A percentile compares a stretch with the other conserved stretches of the same genome.
These are phyloP conservation scores for Chydorus sphaericus DNA, from an alignment of 2,888 invertebrate species.

Conservation along the genomic window DNA sequence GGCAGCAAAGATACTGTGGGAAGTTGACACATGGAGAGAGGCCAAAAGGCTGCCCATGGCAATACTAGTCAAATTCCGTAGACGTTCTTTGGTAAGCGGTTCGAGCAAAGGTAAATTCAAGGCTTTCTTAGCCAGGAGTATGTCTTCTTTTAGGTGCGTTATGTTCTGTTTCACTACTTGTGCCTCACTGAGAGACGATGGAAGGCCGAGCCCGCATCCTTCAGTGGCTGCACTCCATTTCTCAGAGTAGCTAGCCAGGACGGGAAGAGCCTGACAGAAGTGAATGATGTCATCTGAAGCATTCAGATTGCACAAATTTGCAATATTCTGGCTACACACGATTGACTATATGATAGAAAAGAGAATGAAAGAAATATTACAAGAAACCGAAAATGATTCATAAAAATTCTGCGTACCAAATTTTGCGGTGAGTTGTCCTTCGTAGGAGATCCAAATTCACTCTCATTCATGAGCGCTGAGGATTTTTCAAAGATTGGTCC, in stretches of 20 bases:
- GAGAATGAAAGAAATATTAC: background rate
- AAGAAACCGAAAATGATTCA: background rate
- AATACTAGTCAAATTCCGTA: constrained; percentile 63
- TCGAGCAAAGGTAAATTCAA: constrained; percentile 74
- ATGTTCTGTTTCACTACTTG: constrained; percentile 41
- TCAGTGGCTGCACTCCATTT: constrained; percentile 46
- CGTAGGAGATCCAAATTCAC: background rate
- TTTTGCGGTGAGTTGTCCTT: background rate
- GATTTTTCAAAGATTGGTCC: constrained; percentile 5
- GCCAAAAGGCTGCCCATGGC: constrained; percentile 66
- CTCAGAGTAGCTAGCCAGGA: constrained; percentile 43
- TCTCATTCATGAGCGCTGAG: background rate
- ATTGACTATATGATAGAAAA: constrained; percentile 43
- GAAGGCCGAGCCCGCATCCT: constrained; percentile 49
- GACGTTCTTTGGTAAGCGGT: constrained; percentile 67
- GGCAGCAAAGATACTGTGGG: constrained; percentile 25
- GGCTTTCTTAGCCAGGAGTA: constrained; percentile 65
- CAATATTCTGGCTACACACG: constrained; percentile 60
- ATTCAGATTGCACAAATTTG: constrained; percentile 59
- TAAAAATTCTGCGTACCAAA: background rate
- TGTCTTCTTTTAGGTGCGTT: constrained; percentile 53
- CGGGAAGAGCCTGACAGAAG: constrained; percentile 62
- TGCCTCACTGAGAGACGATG: constrained; percentile 54
- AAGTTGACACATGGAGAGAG: constrained; percentile 32
- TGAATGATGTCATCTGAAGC: constrained; percentile 69